Evolutionary conservation across 1,140 invertebrate genomes (phyloP).

Genomic region (Brachionus rubens): DNA sequence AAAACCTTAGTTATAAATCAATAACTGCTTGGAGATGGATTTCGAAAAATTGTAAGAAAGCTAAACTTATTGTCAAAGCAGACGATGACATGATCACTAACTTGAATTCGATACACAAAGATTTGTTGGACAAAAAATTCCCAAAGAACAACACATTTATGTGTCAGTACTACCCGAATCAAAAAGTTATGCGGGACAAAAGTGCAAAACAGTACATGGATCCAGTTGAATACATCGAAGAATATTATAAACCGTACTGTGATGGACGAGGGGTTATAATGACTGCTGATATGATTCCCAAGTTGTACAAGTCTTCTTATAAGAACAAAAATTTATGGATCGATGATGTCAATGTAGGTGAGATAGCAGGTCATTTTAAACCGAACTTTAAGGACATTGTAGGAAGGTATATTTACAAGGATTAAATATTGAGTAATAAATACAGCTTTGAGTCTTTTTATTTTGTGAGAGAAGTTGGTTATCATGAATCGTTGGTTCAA

Average conservation of each 20-base stretch:
- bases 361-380: not conserved
- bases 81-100: constrained; percentile 61
- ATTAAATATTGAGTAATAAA: too few relatives aligned
- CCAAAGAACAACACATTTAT: too few relatives aligned
- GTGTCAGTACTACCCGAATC: too few relatives aligned
- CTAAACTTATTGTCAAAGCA: constrained; percentile 73
- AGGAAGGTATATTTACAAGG: not conserved
- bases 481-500: too few relatives aligned
- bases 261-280: not conserved
- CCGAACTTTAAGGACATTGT: not conserved
- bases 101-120: too few relatives aligned
- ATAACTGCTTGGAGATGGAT: constrained; percentile 78
- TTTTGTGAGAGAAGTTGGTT: too few relatives aligned
- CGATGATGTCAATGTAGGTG: constrained; percentile 3
- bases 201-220: too few relatives aligned
- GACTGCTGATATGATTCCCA: not conserved
- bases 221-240: too few relatives aligned
- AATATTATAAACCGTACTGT: constrained; percentile 9
- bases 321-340: constrained; percentile 10
- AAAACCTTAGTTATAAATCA: constrained; percentile 81
- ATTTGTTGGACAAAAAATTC: too few relatives aligned
- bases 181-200: too few relatives aligned
- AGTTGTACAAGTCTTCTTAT: constrained; percentile 6
- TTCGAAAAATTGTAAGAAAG: constrained; percentile 64
- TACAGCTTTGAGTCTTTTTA: too few relatives aligned